Evolutionary conservation across 2,113 vertebrate species (phyloP), one percentile per base, ranked within the genome.

Genomic region (Eolophus roseicapilla): DNA sequence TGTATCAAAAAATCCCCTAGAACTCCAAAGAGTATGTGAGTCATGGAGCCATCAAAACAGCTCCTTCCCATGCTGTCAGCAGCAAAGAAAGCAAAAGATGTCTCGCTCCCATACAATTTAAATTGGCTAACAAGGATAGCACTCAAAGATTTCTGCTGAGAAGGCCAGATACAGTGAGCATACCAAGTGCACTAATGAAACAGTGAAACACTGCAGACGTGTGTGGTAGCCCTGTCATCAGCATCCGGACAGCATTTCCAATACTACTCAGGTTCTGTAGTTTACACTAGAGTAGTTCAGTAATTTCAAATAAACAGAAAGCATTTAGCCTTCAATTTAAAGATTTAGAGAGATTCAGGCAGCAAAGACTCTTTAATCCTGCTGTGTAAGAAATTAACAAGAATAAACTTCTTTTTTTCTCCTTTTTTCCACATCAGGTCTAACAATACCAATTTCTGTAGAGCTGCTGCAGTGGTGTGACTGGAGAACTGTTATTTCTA

Each of bases 121-220:
- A 87, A 88, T 1, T 52, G 88, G 74, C 88, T 94, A 96, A 97
- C 92, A 82, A 95, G 92, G 59, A 94, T 73, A 95, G 80, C 49
- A 90, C 49, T 93, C 95, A 73, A 81, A 96, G 85, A 96, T 96
- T 96, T 96, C 87, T 97, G 97, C 97, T 98, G 97, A 97, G 94
- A 67, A 89, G 71, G 94, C 50, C 92, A 96, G 95, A 97, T 47
- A n/a, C 81, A 91, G 63, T 23, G 33, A 94, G 85, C 90, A 69
- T 71, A 95, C 82, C 83, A 84, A 97, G 83, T 76, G 77, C n/a
- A 96, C 81, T 88, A 81, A 88, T 88, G 95, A 71, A 88, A 78
- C 95, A 92, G 92, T n/a, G 89, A 92, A 95, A 96, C 95, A 29
- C 2, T 62, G 60, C 60, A 62, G 35, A 62, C 16, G 15, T 39